A percentile compares a stretch with the other conserved stretches of the same genome.
phyloP scores from a whole-genome alignment of 1,140 invertebrate species.

The Solen grandis region DNA sequence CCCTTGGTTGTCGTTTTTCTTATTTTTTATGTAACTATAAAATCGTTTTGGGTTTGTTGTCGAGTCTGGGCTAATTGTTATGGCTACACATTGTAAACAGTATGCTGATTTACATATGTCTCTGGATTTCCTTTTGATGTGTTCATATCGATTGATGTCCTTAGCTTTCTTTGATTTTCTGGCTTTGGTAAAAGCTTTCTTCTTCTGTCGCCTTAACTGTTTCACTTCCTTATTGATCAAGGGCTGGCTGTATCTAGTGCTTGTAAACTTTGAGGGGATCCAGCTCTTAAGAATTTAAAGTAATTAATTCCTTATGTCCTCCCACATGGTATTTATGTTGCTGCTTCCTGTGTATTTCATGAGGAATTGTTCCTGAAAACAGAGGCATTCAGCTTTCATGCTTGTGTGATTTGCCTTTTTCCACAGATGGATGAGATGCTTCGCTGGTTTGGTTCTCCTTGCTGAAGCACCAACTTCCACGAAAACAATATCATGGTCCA shows the following conservation, averaged over 20 bases:
- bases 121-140: conserved; percentile 5
- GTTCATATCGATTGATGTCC: not conserved
- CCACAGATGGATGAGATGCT: conserved; percentile 3
- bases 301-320: not conserved
- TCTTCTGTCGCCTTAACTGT: not conserved
- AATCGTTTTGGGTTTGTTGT: conserved; percentile 6
- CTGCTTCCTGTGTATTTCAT: not conserved
- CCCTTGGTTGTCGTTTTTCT: conserved; percentile 24
- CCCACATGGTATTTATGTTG: not conserved
- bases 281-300: not conserved
- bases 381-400: too few species aligned
- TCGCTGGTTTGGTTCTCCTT: not conserved
- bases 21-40: conserved; percentile 4
- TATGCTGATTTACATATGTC: conserved; percentile 18
- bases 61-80: conserved; percentile 13
- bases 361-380: not conserved
- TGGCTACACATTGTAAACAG: not conserved
- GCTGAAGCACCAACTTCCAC: not conserved
- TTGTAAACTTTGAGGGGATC: conserved; percentile 21
- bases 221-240: conserved; percentile 25
- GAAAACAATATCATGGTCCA: conserved; percentile 10
- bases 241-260: not conserved
- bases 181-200: not conserved
- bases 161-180: not conserved
- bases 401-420: not conserved